A percentile compares a stretch with the other conserved stretches of the same genome.
phyloP scores from a whole-genome alignment of 2,113 vertebrate genomes.

The Orientallactaga bullata region DNA sequence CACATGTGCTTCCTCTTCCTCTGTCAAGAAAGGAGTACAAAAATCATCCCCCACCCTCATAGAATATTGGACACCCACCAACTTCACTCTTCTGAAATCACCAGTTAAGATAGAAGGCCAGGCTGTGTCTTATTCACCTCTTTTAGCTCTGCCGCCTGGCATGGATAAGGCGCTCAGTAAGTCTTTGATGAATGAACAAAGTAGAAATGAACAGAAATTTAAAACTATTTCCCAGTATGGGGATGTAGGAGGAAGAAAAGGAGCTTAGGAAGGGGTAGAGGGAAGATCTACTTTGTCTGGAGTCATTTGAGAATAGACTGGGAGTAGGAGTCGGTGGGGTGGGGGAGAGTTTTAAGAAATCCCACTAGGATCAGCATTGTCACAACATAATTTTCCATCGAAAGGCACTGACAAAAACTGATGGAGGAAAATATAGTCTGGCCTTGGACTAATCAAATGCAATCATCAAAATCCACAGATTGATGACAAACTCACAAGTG shows the following conservation, averaged over 20 bases:
- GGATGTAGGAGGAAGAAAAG: not conserved
- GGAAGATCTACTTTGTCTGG: not conserved
- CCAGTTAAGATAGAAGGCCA: not conserved
- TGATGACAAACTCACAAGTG: conserved; percentile 59
- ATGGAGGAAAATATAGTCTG: conserved; percentile 36
- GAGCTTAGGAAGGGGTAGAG: not conserved
- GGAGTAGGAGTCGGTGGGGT: no score
- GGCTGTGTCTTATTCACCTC: not conserved
- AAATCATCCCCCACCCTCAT: conserved; percentile 1
- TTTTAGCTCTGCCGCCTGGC: not conserved
- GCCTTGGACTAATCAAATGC: conserved; percentile 9
- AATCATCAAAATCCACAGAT: conserved; percentile 47
- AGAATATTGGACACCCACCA: conserved; percentile 53
- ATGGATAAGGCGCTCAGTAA: conserved; percentile 15
- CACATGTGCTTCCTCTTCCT: conserved; percentile 71
- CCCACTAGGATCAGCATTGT: conserved; percentile 17
- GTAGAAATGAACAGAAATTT: conserved; percentile 51
- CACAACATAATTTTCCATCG: not conserved
- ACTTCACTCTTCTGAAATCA: conserved; percentile 44
- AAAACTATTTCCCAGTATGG: conserved; percentile 41
- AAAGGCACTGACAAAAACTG: conserved; percentile 42
- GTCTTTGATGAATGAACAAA: conserved; percentile 51
- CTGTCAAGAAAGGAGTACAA: conserved; percentile 65
- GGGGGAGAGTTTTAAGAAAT: conserved; percentile 5
- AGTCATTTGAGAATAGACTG: not conserved